Percentiles rank a stretch among this genome's conserved stretches.
These are phyloP conservation scores for Heteractis magnifica DNA, from an alignment of 92 coral and sea anemone species.

Conservation along the genomic window DNA sequence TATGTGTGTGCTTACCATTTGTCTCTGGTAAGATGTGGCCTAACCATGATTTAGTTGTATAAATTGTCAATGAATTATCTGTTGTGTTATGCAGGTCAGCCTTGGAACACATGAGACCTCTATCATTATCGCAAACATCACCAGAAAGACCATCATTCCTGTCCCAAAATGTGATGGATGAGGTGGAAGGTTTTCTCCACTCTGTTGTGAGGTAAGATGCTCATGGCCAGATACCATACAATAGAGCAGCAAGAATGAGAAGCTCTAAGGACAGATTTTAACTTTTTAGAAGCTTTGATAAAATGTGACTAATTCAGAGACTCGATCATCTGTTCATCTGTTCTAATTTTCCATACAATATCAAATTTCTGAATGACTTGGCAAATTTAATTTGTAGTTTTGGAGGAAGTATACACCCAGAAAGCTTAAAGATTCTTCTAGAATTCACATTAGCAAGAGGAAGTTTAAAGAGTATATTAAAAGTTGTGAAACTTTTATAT, in stretches of 20 bases:
- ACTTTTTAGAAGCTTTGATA: no score
- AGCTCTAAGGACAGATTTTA: neutral
- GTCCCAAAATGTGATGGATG: constrained; percentile 92
- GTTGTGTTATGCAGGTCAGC: constrained; percentile 56
- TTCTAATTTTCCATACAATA: no score
- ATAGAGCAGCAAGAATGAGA: neutral
- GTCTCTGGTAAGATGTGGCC: no score
- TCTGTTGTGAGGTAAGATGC: constrained; percentile 70
- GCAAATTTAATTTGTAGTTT: constrained; percentile 35
- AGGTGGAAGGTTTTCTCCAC: constrained; percentile 89
- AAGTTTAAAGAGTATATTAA: constrained; percentile 90
- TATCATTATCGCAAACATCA: constrained; percentile 76
- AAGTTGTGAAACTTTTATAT: constrained; percentile 83
- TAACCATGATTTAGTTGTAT: no score
- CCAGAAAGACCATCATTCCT: constrained; percentile 88
- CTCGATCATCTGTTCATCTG: no score
- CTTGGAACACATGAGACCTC: constrained; percentile 87
- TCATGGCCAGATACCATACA: neutral
- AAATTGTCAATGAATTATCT: neutral
- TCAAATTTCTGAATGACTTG: neutral
- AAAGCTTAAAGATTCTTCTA: constrained; percentile 76
- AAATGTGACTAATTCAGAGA: no score
- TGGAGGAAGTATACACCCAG: constrained; percentile 82
- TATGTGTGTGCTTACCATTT: neutral
- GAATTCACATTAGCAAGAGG: constrained; percentile 95